These are phyloP conservation scores for Leucosticte australis DNA, from an alignment of 2,113 vertebrate species.

Conservation along the genomic window DNA sequence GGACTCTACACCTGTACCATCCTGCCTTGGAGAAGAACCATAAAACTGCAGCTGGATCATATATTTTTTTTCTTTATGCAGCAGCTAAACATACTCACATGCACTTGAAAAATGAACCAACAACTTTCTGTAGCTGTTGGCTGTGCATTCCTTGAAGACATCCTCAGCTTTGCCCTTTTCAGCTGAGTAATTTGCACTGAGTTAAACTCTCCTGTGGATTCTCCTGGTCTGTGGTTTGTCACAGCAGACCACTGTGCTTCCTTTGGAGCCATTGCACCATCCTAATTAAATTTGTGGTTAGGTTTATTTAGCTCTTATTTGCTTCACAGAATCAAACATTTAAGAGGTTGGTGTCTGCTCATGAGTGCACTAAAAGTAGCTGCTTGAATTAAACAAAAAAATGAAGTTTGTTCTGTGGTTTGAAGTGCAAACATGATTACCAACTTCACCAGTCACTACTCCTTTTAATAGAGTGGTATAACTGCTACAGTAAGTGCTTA, in stretches of 20 bases:
- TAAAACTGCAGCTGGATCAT: neutral
- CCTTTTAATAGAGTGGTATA: neutral
- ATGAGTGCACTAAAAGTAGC: neutral
- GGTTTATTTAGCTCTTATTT: slow-evolving; percentile 8
- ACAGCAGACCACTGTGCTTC: slow-evolving; percentile 33
- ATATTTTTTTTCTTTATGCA: neutral
- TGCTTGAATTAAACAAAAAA: slow-evolving; percentile 12
- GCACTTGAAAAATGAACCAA: neutral
- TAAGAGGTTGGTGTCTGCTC: neutral
- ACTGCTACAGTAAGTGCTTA: neutral
- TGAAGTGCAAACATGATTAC: neutral
- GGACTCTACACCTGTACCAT: neutral
- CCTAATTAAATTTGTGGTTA: slow-evolving; percentile 37
- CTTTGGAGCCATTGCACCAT: neutral
- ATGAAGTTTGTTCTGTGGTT: neutral
- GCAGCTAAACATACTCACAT: neutral
- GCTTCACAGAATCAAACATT: neutral
- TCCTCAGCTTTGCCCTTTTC: neutral
- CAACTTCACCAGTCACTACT: neutral
- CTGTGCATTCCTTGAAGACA: neutral
- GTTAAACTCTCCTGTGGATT: neutral
- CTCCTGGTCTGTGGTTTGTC: slow-evolving; percentile 32
- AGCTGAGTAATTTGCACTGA: neutral
- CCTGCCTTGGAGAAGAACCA: neutral
- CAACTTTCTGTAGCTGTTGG: neutral